phyloP scores from a whole-genome alignment of 2,797 vertebrate species.

The Spinus pinus region DNA sequence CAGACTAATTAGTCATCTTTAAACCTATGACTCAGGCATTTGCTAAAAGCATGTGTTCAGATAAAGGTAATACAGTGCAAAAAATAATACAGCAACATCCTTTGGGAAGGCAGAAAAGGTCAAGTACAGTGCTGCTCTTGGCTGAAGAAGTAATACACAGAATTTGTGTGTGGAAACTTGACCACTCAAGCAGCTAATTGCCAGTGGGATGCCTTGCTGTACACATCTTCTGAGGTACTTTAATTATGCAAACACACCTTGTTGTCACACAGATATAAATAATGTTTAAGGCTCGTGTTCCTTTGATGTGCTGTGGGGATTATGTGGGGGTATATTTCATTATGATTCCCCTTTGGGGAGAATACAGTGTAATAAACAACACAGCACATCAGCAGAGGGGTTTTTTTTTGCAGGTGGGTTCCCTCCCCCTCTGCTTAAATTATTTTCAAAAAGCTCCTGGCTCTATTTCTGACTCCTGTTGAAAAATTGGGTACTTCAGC shows the following conservation, averaged over 20 bases:
- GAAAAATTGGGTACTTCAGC: conserved; percentile 45
- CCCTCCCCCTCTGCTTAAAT: neutral
- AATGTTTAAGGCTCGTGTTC: neutral
- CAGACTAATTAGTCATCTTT: neutral
- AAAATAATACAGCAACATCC: neutral
- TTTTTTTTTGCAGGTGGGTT: neutral
- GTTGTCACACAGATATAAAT: conserved; percentile 27
- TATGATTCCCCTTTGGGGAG: neutral
- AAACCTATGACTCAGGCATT: neutral
- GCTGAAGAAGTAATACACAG: neutral
- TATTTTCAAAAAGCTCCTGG: conserved; percentile 28
- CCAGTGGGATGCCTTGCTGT: conserved; percentile 36
- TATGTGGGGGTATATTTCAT: neutral
- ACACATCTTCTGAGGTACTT: conserved; percentile 40
- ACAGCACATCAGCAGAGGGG: neutral
- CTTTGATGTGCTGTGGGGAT: neutral
- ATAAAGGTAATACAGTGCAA: neutral
- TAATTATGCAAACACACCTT: conserved; percentile 58
- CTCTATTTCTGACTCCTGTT: conserved; percentile 13
- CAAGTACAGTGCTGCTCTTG: neutral
- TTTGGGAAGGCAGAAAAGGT: conserved; percentile 36
- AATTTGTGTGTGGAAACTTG: conserved; percentile 12
- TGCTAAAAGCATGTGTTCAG: neutral
- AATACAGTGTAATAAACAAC: neutral
- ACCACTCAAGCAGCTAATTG: conserved; percentile 53